Conservation (phyloP, 2,113 vertebrate species). For the Stegostoma tigrinum region DNA sequence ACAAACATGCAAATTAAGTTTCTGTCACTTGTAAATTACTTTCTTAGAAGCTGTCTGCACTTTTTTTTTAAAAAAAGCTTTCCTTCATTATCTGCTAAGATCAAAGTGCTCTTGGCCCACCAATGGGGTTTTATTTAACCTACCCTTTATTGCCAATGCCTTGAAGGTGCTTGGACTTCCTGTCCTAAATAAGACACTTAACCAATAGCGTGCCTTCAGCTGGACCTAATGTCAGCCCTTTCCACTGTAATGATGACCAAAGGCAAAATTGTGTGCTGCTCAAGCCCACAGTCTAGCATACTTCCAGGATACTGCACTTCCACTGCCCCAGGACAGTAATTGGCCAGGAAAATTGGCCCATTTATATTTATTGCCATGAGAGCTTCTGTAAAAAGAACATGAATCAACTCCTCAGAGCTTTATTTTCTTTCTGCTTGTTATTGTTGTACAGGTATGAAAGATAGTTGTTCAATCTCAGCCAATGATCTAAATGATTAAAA, state of each 20-base stretch:
- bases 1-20: neutral
- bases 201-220: constrained; percentile 2
- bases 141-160: neutral
- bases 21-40: neutral
- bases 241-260: neutral
- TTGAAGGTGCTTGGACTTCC: neutral
- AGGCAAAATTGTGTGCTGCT: neutral
- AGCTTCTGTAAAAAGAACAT: neutral
- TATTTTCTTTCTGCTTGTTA: neutral
- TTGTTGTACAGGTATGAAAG: neutral
- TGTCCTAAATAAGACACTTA: neutral
- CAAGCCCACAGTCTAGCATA: neutral
- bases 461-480: neutral
- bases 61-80: neutral
- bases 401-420: neutral
- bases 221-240: neutral
- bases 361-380: neutral
- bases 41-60: neutral
- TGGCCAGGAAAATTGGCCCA: constrained; percentile 14
- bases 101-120: neutral
- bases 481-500: neutral
- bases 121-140: neutral
- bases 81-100: neutral
- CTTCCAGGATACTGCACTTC: neutral
- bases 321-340: neutral